A percentile compares a stretch with the other conserved stretches of the same genome.
Conservation (phyloP, 1,140 invertebrate species). For the Diploscapter pachys region DNA sequence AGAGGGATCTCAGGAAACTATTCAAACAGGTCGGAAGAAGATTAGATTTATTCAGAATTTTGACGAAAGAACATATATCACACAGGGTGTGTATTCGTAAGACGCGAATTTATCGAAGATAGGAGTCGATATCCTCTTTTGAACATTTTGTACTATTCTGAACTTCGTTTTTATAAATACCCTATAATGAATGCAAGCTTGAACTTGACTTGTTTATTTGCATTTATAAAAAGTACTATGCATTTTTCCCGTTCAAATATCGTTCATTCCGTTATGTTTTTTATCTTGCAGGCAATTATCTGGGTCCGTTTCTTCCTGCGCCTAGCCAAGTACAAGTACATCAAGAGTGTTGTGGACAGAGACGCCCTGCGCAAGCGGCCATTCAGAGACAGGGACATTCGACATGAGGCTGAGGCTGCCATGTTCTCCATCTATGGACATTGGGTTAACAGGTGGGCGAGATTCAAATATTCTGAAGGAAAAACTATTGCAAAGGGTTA, state of each 20-base stretch:
- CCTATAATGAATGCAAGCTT: no score
- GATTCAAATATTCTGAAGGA: background rate
- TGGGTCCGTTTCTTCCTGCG: conserved; percentile 49
- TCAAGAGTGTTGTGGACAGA: conserved; percentile 45
- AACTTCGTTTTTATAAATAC: background rate
- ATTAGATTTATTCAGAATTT: conserved; percentile 17
- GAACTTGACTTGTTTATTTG: no score
- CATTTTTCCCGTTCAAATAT: no score
- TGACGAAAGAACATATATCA: conserved; percentile 23
- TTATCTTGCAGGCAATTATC: conserved; percentile 32
- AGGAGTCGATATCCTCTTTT: no score
- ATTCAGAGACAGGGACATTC: conserved; percentile 53
- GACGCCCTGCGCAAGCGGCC: conserved; percentile 48
- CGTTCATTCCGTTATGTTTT: no score
- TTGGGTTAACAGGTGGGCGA: conserved; percentile 69
- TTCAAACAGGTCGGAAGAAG: conserved; percentile 22
- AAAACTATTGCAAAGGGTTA: no score
- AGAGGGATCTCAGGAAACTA: conserved; percentile 19
- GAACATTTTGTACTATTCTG: background rate
- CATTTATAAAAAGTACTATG: no score
- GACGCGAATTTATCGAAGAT: no score
- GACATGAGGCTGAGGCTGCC: conserved; percentile 89
- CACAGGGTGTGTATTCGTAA: background rate
- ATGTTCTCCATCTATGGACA: conserved; percentile 98
- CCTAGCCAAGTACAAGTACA: conserved; percentile 37